These are phyloP conservation scores for Villa cingulata DNA, from an alignment of 2,888 invertebrate genomes.

Conservation along the genomic window DNA sequence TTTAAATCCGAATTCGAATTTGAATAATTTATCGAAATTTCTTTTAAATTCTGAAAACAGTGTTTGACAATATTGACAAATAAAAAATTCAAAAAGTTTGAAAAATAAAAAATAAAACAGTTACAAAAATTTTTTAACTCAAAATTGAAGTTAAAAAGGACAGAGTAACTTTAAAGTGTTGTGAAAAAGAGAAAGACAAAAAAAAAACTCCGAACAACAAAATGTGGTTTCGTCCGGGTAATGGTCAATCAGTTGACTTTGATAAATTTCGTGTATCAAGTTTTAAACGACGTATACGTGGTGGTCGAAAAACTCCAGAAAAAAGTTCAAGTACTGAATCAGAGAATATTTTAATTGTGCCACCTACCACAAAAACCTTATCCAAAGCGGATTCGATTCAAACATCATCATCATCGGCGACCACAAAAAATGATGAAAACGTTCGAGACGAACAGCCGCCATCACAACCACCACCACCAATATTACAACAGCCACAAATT, in stretches of 20 bases:
- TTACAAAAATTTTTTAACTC: too few relatives aligned
- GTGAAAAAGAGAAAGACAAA: neutral
- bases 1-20: too few relatives aligned
- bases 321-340: conserved; percentile 12
- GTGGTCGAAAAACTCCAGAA: conserved; percentile 14
- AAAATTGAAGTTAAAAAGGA: neutral
- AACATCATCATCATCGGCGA: too few relatives aligned
- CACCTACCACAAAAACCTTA: neutral
- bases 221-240: conserved; percentile 18
- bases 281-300: conserved; percentile 21
- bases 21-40: too few relatives aligned
- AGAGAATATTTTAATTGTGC: conserved; percentile 1
- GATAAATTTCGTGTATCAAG: conserved; percentile 18
- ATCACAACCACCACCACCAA: neutral
- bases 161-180: neutral
- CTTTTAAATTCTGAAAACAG: too few relatives aligned
- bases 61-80: too few relatives aligned
- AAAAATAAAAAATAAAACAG: too few relatives aligned
- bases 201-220: neutral
- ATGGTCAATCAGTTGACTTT: conserved; percentile 11
- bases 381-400: neutral
- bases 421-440: too few relatives aligned
- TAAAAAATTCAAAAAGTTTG: too few relatives aligned
- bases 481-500: conserved; percentile 1
- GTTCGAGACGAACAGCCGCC: too few relatives aligned